Conservation (phyloP, 2,113 vertebrate species). For the Crotalus horridus region DNA sequence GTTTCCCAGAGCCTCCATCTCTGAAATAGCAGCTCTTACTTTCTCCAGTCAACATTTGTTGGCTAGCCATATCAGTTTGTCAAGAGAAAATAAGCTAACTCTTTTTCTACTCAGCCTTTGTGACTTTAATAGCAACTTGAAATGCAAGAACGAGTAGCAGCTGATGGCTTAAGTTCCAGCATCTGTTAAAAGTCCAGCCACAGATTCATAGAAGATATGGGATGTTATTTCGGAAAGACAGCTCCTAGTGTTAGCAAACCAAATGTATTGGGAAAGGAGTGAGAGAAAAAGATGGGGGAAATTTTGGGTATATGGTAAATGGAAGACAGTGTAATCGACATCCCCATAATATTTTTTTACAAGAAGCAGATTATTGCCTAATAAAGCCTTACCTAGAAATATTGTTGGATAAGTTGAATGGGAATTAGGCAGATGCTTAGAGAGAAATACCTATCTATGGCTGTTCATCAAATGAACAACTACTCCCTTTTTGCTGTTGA, state of each 20-base stretch:
- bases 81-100: neutral
- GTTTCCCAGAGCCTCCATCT: neutral
- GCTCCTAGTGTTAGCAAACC: neutral
- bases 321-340: neutral
- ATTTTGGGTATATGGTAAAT: neutral
- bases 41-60: neutral
- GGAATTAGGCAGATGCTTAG: neutral
- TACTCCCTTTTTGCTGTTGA: neutral
- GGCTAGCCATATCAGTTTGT: neutral
- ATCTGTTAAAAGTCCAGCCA: neutral
- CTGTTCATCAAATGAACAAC: neutral
- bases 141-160: neutral
- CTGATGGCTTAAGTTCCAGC: neutral
- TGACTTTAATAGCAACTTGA: neutral
- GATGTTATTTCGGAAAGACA: neutral
- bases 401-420: neutral
- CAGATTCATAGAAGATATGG: neutral
- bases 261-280: neutral
- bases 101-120: neutral
- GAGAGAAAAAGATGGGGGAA: neutral
- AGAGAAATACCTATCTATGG: neutral
- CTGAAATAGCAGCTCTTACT: neutral
- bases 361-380: neutral
- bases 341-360: neutral
- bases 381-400: neutral